Evolutionary conservation across 1,140 invertebrate species (phyloP), one percentile per base, ranked within the genome.

Genomic region (Caerostris darwini): DNA sequence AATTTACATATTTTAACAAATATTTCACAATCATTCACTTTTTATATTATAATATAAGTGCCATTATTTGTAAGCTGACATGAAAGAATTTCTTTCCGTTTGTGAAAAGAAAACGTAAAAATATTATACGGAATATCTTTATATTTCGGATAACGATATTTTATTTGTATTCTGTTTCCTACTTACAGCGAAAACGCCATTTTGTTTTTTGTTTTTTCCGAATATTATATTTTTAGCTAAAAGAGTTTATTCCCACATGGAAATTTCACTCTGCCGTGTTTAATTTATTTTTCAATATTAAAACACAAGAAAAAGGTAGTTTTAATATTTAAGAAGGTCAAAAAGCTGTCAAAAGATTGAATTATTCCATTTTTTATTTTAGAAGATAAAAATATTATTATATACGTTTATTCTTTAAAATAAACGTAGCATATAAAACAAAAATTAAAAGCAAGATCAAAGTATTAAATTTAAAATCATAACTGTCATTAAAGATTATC

Each of bases 21-120:
- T 34, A 34, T 34, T 34, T 34, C 34, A 34, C 34, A 34, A 34
- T 34, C 34, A 34, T 34, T 34, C 34, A 34, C 34, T 34, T 34
- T 34, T 34, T 34, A 34, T 1, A 34, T 34, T 34, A 34, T 34
- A 34, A 34, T 34, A 34, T 34, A 89, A 89, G 87, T 89, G 53
- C 87, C 64, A 89, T 89, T 89, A 89, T 89, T 89, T 89, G 64
- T 17, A 69, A 54, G 14, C 34, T 64, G 87, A 71, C 87, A 89
- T 61, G 87, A 54, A 54, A 83, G 14, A 7, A 56, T n/a, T 56
- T 56, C 54, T 83, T 57, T 83, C 54, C 50, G 34, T 50, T 77
- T 53, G 19, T 19, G 19, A 77, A n/a, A 8, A 4, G 54, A 58
- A 56, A 83, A 83, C 17, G 82, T 14, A 56, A 83, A 83, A 83